Evolutionary conservation across 1,140 invertebrate genomes (phyloP).

Genomic region (Drosophila pandora): DNA sequence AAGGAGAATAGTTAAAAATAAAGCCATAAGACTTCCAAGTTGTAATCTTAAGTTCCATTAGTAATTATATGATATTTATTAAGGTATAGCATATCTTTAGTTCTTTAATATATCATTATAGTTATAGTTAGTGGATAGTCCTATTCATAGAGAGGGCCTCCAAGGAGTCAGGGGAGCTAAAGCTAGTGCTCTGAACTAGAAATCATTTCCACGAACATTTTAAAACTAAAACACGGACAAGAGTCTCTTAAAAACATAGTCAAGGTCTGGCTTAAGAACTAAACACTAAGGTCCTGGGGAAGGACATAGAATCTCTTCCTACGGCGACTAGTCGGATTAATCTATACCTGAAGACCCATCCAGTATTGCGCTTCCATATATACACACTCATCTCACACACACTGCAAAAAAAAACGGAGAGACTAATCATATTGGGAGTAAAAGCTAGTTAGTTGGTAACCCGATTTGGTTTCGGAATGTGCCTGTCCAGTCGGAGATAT

Average conservation of each 20-base stretch:
- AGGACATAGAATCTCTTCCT: neutral
- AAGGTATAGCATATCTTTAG: neutral
- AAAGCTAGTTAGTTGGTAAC: slow-evolving; percentile 51
- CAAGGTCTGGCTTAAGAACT: too few species aligned
- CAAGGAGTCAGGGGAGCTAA: neutral
- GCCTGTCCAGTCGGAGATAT: too few species aligned
- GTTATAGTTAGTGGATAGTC: neutral
- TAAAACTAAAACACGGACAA: too few species aligned
- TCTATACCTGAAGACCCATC: slow-evolving; percentile 46
- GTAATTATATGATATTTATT: neutral
- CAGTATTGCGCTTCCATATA: slow-evolving; percentile 8
- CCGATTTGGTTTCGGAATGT: slow-evolving; percentile 50
- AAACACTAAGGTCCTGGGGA: too few species aligned
- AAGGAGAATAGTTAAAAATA: neutral
- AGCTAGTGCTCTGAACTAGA: too few species aligned
- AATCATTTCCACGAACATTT: too few species aligned
- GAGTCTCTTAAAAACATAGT: too few species aligned
- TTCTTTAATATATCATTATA: neutral
- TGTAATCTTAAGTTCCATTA: too few species aligned
- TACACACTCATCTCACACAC: slow-evolving; percentile 5
- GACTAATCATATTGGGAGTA: neutral
- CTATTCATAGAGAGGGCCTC: neutral
- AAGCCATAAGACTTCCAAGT: neutral
- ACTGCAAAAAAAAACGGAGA: slow-evolving; percentile 24
- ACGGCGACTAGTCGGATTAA: neutral